Base-by-base conservation (phyloP, 2,113 vertebrate genomes). In the Alectura lathami region DNA sequence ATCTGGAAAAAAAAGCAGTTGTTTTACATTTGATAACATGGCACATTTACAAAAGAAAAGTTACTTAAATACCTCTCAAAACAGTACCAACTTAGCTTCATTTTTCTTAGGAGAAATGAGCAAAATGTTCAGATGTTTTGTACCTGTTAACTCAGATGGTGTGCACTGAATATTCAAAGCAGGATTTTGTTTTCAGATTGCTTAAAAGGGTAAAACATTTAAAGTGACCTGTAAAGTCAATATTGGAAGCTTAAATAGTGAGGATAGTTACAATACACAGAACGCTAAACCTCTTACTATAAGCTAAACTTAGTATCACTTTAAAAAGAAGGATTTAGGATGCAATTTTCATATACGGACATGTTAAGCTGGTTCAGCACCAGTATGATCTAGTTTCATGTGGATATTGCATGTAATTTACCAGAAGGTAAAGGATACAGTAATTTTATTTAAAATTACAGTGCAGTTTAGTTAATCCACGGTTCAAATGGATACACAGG, bases 281-380 rank as follows among this genome's bases (percentile, higher is more conserved):
- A 95, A 97, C 77, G 79, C 87, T 95, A 97, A 98, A 97, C 93
- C 94, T 98, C 96, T 98, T 97, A 95, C 47, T 89, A 96, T 98
- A 97, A 98, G 97, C 98, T 98, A 98, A 97, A 96, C 74, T 92
- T 96, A 94, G 94, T 97, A 96, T 97, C 96, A 82, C 96, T 97
- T 97, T 88, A 88, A 84, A 97, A 97, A 94, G 84, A 96, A 96
- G 96, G 97, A 97, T 94, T 96, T 95, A 51, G 81, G 88, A 97
- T 96, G 84, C 91, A 94, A 90, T 97, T 97, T 97, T 97, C 94
- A 77, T 96, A 94, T 86, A 88, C n/a, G 29, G 70, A 91, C 94
- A 93, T 78, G 83, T 94, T 97, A 96, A 96, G 74, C 97, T 96
- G 97, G 96, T 94, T 96, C 88, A 96, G 88, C 89, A 94, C 94